These are phyloP conservation scores for Helicoverpa armigera DNA, from an alignment of 1,140 invertebrate genomes.

Conservation along the genomic window DNA sequence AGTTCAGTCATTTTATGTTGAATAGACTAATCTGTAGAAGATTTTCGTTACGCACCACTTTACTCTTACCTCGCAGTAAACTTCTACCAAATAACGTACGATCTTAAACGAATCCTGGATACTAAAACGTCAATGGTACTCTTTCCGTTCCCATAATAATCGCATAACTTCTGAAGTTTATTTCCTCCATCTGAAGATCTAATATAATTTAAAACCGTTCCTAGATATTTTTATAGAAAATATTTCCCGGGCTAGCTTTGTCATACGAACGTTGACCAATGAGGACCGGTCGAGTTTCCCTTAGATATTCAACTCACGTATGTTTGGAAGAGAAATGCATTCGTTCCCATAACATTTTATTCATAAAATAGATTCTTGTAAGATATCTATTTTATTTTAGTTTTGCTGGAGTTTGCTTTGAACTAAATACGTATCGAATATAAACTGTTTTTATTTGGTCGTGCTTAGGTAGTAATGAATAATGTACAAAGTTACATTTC, in stretches of 20 bases:
- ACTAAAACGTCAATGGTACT: background rate
- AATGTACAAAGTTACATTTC: no score
- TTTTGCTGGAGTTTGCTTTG: background rate
- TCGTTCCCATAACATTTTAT: conserved; percentile 54
- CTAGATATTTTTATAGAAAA: conserved; percentile 56
- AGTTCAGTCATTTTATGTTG: background rate
- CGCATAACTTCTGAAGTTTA: conserved; percentile 10
- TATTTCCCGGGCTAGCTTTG: conserved; percentile 54
- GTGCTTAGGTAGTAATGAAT: background rate
- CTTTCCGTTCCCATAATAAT: background rate
- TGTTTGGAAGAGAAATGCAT: conserved; percentile 59
- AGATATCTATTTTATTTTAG: conserved; percentile 45
- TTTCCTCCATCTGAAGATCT: conserved; percentile 17
- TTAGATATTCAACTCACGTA: conserved; percentile 58
- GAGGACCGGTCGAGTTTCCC: conserved; percentile 40
- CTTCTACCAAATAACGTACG: no score
- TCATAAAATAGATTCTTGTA: conserved; percentile 51
- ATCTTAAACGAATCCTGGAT: no score
- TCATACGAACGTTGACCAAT: conserved; percentile 58
- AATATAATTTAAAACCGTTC: conserved; percentile 49
- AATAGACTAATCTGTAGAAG: background rate
- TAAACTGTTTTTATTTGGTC: background rate
- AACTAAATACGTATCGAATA: background rate
- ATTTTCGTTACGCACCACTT: background rate
- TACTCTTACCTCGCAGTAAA: no score